Percentiles rank a stretch among this genome's conserved stretches.
Evolutionary conservation across 23 tunicate genomes (phyloP).

Genomic region (Clavelina lepadiformis): DNA sequence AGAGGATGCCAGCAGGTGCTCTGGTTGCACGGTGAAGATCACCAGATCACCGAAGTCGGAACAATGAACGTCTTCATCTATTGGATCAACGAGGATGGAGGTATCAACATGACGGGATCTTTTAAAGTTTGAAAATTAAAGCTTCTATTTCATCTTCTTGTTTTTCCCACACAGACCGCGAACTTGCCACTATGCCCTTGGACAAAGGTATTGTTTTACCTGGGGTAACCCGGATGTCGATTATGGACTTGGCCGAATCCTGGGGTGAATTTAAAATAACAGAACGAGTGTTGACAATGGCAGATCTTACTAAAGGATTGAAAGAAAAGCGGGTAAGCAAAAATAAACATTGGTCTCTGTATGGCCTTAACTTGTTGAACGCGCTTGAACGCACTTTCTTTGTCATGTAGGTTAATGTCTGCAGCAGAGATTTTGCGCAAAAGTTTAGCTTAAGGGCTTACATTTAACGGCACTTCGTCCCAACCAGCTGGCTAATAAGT

Average conservation of each 20-base stretch:
- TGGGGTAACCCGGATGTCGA: constrained; percentile 82
- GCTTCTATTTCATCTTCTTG: neutral
- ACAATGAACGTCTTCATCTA: constrained; percentile 94
- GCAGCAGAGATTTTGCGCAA: too few species aligned
- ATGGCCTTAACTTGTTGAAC: too few species aligned
- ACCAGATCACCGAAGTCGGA: constrained; percentile 97
- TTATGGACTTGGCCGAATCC: constrained; percentile 53
- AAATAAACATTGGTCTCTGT: too few species aligned
- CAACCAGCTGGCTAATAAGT: too few species aligned
- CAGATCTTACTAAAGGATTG: constrained; percentile 62
- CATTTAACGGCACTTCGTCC: too few species aligned
- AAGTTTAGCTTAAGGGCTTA: too few species aligned
- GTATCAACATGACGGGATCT: constrained; percentile 13
- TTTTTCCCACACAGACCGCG: constrained; percentile 57
- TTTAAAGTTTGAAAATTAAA: neutral
- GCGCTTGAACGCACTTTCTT: too few species aligned
- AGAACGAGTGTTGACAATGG: constrained; percentile 81
- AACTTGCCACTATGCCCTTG: constrained; percentile 94
- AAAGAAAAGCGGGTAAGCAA: constrained; percentile 87
- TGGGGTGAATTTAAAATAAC: constrained; percentile 94
- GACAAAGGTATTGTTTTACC: constrained; percentile 87
- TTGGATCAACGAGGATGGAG: constrained; percentile 97
- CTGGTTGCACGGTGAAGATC: constrained; percentile 85
- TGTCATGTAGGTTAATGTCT: too few species aligned
- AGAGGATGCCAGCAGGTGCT: constrained; percentile 94